Conservation (phyloP, 2,888 invertebrate genomes). For the Nematopogon swammerdamellus region DNA sequence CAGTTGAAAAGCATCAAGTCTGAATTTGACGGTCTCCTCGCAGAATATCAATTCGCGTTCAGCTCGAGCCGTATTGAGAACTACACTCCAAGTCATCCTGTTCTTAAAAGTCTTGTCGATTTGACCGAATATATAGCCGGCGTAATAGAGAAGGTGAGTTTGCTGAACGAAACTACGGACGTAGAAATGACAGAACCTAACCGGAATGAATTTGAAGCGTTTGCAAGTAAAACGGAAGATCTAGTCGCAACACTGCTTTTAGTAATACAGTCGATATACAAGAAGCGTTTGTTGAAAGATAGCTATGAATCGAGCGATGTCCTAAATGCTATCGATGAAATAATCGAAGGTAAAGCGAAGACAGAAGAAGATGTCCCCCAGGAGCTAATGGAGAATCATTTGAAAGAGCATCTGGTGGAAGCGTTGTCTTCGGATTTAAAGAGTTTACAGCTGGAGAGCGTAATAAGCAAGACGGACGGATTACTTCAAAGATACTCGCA, state of each 20-base stretch:
- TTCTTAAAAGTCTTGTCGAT: conserved; percentile 27
- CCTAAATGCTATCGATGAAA: conserved; percentile 32
- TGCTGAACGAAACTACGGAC: conserved; percentile 21
- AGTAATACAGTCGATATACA: conserved; percentile 34
- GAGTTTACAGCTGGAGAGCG: conserved; percentile 50
- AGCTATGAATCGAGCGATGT: conserved; percentile 26
- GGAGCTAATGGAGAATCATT: conserved; percentile 59
- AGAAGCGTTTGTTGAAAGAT: conserved; percentile 32
- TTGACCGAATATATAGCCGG: conserved; percentile 25
- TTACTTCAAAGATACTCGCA: conserved; percentile 40
- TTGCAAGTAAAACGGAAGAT: conserved; percentile 27
- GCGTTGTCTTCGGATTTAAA: conserved; percentile 60
- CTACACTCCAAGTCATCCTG: conserved; percentile 26
- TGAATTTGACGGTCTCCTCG: conserved; percentile 24
- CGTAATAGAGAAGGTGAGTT: conserved; percentile 19
- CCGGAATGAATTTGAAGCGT: conserved; percentile 14
- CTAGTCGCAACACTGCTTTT: conserved; percentile 31
- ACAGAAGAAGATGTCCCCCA: conserved; percentile 38
- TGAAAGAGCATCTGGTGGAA: conserved; percentile 63
- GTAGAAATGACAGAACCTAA: conserved; percentile 20
- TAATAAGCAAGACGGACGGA: conserved; percentile 34
- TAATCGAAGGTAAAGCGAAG: conserved; percentile 25
- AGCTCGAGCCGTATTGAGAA: conserved; percentile 19
- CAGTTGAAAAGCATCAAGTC: conserved; percentile 24
- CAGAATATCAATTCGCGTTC: conserved; percentile 28